These are phyloP conservation scores for Leptonema lineaticorne DNA, from an alignment of 1,140 invertebrate genomes.

Conservation along the genomic window DNA sequence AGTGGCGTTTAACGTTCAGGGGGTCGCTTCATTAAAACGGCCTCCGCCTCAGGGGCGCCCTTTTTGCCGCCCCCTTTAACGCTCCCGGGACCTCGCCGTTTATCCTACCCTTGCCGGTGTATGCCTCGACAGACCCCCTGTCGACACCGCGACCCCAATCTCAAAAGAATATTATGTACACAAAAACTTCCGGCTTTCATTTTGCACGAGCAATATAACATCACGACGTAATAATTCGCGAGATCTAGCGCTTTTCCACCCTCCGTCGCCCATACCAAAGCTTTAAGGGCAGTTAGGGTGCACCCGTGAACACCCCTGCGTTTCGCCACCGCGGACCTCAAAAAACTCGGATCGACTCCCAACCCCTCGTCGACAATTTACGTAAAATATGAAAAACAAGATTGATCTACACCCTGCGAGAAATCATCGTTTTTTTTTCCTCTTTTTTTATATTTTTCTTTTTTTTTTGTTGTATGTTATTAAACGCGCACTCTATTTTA, in stretches of 20 bases:
- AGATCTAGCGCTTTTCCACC: slow-evolving; percentile 15
- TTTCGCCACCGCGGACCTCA: too few species aligned
- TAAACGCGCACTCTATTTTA: too few species aligned
- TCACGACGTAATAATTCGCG: slow-evolving; percentile 40
- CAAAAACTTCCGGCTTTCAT: slow-evolving; percentile 39
- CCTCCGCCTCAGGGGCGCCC: slow-evolving; percentile 9
- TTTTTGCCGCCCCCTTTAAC: slow-evolving; percentile 5
- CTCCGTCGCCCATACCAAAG: neutral
- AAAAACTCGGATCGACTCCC: too few species aligned
- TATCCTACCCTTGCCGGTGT: neutral
- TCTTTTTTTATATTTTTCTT: neutral
- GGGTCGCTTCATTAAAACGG: slow-evolving; percentile 26
- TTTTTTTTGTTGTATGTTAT: too few species aligned
- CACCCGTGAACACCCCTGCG: neutral
- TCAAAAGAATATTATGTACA: slow-evolving; percentile 37
- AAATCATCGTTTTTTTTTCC: neutral
- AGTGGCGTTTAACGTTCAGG: neutral
- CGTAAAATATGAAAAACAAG: slow-evolving; percentile 16
- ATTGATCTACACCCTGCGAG: slow-evolving; percentile 4
- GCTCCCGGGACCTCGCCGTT: too few species aligned
- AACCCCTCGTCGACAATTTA: neutral
- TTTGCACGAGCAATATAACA: slow-evolving; percentile 38
- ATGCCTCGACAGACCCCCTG: neutral
- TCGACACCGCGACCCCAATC: slow-evolving; percentile 28
- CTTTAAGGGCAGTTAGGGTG: slow-evolving; percentile 37